Evolutionary conservation across 1,140 invertebrate genomes (phyloP).

Genomic region (Fopius arisanus): DNA sequence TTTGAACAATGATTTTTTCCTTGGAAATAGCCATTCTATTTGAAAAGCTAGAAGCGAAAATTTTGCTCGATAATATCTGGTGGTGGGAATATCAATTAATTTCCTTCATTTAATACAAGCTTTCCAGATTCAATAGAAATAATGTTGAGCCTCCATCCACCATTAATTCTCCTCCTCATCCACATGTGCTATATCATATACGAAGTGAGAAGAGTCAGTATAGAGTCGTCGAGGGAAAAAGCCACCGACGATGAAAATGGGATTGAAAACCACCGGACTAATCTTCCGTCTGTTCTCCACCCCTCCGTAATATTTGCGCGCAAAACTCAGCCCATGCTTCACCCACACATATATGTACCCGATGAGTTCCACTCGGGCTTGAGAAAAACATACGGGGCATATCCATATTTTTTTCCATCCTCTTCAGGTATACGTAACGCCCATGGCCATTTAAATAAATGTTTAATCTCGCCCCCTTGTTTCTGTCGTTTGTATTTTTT

Average conservation of each 20-base stretch:
- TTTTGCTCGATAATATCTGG: too few relatives aligned
- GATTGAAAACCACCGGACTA: constrained; percentile 61
- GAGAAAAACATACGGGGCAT: constrained; percentile 20
- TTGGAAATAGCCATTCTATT: background rate
- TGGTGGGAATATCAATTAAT: too few relatives aligned
- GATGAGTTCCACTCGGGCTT: background rate
- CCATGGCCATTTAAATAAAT: constrained; percentile 62
- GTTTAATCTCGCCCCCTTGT: constrained; percentile 59
- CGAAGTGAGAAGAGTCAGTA: constrained; percentile 23
- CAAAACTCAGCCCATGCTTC: background rate
- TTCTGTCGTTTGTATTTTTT: constrained; percentile 12
- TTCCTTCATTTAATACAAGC: too few relatives aligned
- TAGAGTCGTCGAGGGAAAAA: constrained; percentile 31
- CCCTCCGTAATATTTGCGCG: constrained; percentile 9
- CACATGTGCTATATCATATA: too few relatives aligned
- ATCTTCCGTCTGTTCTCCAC: constrained; percentile 40
- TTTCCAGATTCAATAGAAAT: too few relatives aligned
- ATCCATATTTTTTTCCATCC: constrained; percentile 7
- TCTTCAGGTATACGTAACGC: constrained; percentile 9
- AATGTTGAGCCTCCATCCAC: too few relatives aligned
- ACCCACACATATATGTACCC: constrained; percentile 2
- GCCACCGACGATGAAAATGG: constrained; percentile 55
- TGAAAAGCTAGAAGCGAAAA: too few relatives aligned
- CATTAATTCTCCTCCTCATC: too few relatives aligned
- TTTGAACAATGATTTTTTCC: too few relatives aligned